phyloP scores from a whole-genome alignment of 2,888 invertebrate species.

The Xanthia togata region DNA sequence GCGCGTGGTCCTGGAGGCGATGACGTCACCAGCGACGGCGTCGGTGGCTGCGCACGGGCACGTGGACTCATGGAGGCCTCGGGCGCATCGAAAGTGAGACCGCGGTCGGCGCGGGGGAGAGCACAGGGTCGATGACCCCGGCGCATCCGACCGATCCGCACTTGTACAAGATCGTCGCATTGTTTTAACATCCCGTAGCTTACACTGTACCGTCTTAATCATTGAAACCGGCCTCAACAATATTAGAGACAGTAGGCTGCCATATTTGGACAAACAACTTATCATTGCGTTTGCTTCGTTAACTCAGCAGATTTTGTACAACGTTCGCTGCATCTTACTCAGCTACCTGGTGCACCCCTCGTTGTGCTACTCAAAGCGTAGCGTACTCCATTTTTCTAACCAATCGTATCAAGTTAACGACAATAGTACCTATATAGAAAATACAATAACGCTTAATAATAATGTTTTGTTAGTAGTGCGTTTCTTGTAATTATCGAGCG shows the following conservation, averaged over 20 bases:
- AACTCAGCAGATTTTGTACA: constrained; percentile 49
- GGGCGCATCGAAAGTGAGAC: constrained; percentile 89
- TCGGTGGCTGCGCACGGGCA: constrained; percentile 83
- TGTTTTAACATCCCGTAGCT: constrained; percentile 84
- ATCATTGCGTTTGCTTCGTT: constrained; percentile 56
- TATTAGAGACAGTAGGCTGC: constrained; percentile 66
- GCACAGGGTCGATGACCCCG: constrained; percentile 83
- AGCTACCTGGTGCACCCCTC: constrained; percentile 4
- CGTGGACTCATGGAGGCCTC: constrained; percentile 86
- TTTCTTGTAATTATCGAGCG: constrained; percentile 86
- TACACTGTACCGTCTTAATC: constrained; percentile 73
- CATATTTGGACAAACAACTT: constrained; percentile 63
- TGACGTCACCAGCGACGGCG: constrained; percentile 85
- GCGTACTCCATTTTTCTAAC: not conserved
- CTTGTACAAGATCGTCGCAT: constrained; percentile 87
- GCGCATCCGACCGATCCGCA: constrained; percentile 88
- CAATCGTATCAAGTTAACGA: constrained; percentile 17
- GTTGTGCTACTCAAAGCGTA: constrained; percentile 35
- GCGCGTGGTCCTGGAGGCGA: constrained; percentile 78
- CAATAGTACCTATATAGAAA: constrained; percentile 21
- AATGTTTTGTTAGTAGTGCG: constrained; percentile 65
- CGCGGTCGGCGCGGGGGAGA: constrained; percentile 75
- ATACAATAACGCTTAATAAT: constrained; percentile 48
- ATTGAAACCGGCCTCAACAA: constrained; percentile 72
- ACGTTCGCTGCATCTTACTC: constrained; percentile 16